These are phyloP conservation scores for Netelia fuscicornis DNA, from an alignment of 2,888 invertebrate species.

Conservation along the genomic window DNA sequence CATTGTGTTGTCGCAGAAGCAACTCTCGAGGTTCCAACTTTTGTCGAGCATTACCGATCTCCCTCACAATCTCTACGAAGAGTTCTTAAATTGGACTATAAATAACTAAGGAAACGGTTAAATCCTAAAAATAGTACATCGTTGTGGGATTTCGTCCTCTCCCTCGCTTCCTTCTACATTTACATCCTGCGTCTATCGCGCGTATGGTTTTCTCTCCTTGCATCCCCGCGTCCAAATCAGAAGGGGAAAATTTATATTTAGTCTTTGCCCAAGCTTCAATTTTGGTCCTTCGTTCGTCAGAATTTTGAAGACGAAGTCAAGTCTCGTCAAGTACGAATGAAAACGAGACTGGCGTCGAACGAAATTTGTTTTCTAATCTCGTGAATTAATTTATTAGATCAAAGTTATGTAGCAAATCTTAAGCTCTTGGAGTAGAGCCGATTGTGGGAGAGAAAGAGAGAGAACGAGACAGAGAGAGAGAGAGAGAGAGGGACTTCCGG, in stretches of 20 bases:
- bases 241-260: conserved; percentile 63
- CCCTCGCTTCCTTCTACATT: conserved; percentile 35
- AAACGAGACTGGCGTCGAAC: too few relatives aligned
- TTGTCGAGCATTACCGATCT: too few relatives aligned
- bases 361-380: too few relatives aligned
- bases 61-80: neutral
- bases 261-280: conserved; percentile 18
- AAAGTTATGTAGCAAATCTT: too few relatives aligned
- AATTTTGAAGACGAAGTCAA: too few relatives aligned
- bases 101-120: conserved; percentile 60
- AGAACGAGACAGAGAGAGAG: neutral
- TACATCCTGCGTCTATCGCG: conserved; percentile 44
- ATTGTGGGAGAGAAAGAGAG: too few relatives aligned
- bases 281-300: neutral
- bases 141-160: conserved; percentile 45
- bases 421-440: too few relatives aligned
- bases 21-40: too few relatives aligned
- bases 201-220: conserved; percentile 42
- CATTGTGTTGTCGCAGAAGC: too few relatives aligned
- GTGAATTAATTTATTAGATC: too few relatives aligned
- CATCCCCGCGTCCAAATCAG: conserved; percentile 33
- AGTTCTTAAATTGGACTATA: conserved; percentile 20
- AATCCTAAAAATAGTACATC: conserved; percentile 65
- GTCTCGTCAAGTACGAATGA: neutral
- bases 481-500: conserved; percentile 54